Conservation (phyloP, 2,113 vertebrate genomes). For the Serinus canaria region DNA sequence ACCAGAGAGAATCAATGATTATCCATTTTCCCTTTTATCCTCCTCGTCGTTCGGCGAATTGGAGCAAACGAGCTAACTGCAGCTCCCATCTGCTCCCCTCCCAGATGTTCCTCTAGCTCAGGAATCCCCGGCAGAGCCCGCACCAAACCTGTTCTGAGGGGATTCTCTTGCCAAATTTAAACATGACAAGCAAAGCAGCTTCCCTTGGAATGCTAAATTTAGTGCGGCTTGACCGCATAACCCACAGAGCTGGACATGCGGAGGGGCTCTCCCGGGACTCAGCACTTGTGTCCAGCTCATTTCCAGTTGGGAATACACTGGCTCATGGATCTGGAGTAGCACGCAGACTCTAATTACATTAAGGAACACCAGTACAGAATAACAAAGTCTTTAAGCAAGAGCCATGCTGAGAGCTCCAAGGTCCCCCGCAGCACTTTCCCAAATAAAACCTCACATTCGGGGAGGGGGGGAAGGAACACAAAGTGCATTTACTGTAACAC, state of each 20-base stretch:
- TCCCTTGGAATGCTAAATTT: neutral
- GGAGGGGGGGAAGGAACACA: neutral
- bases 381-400: constrained; percentile 15
- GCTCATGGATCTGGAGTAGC: neutral
- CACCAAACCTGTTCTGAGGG: neutral
- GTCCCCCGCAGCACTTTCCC: neutral
- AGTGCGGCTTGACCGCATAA: neutral
- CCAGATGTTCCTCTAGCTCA: neutral
- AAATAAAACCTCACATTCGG: neutral
- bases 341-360: neutral
- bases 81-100: constrained; percentile 2
- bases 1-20: neutral
- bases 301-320: neutral
- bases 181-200: neutral
- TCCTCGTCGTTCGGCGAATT: neutral
- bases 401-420: neutral
- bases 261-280: neutral
- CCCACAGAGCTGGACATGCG: neutral
- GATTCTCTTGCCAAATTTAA: neutral
- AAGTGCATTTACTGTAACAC: constrained; percentile 1
- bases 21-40: constrained; percentile 18
- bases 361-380: neutral
- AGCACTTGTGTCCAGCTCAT: neutral
- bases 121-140: neutral
- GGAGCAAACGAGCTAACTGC: neutral